phyloP scores from a whole-genome alignment of 2,113 vertebrate species.

The Circaetus cinerascens region DNA sequence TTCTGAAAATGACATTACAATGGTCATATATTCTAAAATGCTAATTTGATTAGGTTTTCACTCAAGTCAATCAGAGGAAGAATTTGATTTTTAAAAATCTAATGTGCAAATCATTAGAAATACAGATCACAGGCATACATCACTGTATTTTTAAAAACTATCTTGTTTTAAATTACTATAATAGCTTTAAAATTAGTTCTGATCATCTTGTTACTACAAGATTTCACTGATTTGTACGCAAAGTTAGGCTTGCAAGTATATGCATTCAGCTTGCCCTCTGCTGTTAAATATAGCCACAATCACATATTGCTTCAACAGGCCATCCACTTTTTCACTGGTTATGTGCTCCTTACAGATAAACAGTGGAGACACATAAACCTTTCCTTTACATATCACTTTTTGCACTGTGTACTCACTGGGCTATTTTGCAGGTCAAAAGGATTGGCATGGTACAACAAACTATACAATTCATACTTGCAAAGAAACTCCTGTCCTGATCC shows the following conservation, averaged over 20 bases:
- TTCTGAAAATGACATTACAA: constrained; percentile 2
- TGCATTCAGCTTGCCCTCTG: neutral
- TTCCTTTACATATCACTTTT: neutral
- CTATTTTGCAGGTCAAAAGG: neutral
- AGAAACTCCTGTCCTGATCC: neutral
- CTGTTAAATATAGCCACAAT: neutral
- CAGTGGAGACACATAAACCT: neutral
- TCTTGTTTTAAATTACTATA: neutral
- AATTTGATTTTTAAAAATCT: constrained; percentile 2
- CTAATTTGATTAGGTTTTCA: constrained; percentile 29
- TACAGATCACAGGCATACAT: neutral
- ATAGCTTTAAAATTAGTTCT: neutral
- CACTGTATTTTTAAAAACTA: neutral
- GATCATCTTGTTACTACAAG: neutral
- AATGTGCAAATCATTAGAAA: neutral
- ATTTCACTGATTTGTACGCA: neutral
- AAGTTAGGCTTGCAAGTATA: neutral
- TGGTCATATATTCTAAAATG: neutral
- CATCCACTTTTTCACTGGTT: neutral
- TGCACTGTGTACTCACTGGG: neutral
- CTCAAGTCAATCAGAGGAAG: neutral
- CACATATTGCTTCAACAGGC: neutral
- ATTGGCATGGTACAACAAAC: neutral
- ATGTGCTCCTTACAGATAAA: neutral
- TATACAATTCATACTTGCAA: neutral